Base-by-base conservation (phyloP, 2,113 vertebrate species). In the Etheostoma cragini region DNA sequence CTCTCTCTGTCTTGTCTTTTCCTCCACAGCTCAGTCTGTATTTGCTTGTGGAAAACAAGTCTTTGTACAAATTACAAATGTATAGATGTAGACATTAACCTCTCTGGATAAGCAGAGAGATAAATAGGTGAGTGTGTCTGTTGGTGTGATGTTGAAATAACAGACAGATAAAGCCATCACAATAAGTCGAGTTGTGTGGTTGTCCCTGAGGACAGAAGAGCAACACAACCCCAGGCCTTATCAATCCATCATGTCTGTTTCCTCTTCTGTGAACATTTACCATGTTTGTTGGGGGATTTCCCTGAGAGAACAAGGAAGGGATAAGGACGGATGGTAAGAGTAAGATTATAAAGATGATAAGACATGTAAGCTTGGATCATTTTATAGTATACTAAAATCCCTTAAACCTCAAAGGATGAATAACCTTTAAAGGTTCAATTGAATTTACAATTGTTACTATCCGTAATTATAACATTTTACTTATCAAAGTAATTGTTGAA, bases 1-100 rank as follows among this genome's bases (percentile, higher is more conserved):
- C 14, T 80, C 14, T 87, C 38, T 42, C 19, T 45, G 21, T 65
- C 42, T 76, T 60, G 62, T 81, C 62, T 80, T 74, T 78, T 38
- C 22, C 15, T 84, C 60, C 30, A 10, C 46, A 35, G 4, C 72
- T 42, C 62, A 49, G 38, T 87, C 62, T 72, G 50, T 89, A 79
- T 87, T 65, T 68, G 67, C 70, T 66, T 54, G 14, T 67, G 26
- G 30, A 73, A 17, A 22, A 14, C 14, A 26, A 75, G 53, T 78
- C 22, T 54, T 57, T 26, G 21, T 26, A 46, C 26, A 75, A 79
- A 78, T 62, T 30, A 65, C 50, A 33, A 57, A 82, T 80, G 78
- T 88, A 72, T 74, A 89, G 82, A 87, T 77, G 71, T 72, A 73
- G 62, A 70, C 78, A 78, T 88, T 85, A 88, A 77, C 70, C 71